phyloP scores from a whole-genome alignment of 2,888 invertebrate genomes.

The Phaonia tiefii region DNA sequence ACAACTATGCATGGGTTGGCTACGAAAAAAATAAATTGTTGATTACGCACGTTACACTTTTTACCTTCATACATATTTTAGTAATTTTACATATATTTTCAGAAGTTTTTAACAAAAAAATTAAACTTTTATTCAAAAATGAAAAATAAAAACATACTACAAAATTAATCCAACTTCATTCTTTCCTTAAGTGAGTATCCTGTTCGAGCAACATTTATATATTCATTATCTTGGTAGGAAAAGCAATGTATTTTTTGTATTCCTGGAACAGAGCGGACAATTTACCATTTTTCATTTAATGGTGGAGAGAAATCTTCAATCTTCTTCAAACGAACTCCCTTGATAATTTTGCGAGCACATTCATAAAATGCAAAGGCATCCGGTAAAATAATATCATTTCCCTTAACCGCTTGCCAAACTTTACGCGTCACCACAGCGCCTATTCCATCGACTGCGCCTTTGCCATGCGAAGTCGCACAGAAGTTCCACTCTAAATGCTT shows the following conservation, averaged over 20 bases:
- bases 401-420: slow-evolving; percentile 52
- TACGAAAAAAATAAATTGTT: too few species aligned
- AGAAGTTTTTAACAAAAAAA: too few species aligned
- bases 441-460: too few species aligned
- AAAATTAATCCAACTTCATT: slow-evolving; percentile 20
- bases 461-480: slow-evolving; percentile 37
- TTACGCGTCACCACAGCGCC: too few species aligned
- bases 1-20: neutral
- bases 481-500: slow-evolving; percentile 55
- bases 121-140: too few species aligned
- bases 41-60: too few species aligned
- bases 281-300: slow-evolving; percentile 54
- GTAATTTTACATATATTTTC: too few species aligned
- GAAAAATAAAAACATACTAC: too few species aligned
- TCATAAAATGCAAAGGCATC: slow-evolving; percentile 57
- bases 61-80: too few species aligned
- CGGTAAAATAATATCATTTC: slow-evolving; percentile 53
- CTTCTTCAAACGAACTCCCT: slow-evolving; percentile 41
- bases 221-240: slow-evolving; percentile 55
- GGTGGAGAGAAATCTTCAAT: slow-evolving; percentile 51
- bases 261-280: slow-evolving; percentile 46
- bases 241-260: slow-evolving; percentile 53
- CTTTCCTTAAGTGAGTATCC: slow-evolving; percentile 47
- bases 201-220: slow-evolving; percentile 51
- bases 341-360: slow-evolving; percentile 41